Evolutionary conservation across 2,113 vertebrate genomes (phyloP), one percentile per base, ranked within the genome.

Genomic region (Aegotheles bennettii): DNA sequence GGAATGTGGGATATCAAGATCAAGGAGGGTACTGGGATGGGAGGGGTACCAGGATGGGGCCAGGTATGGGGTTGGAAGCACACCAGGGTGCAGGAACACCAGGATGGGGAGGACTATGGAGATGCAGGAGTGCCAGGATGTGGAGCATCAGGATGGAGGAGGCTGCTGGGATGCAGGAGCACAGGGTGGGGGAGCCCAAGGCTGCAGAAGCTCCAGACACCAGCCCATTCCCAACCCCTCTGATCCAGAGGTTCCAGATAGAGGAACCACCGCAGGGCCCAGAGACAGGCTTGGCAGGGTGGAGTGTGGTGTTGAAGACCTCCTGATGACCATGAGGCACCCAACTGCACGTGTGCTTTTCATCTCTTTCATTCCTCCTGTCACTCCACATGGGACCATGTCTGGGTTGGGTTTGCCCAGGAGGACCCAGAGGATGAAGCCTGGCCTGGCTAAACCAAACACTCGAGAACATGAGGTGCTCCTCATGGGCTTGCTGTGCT

Each of bases 341-440:
- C 26, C 13, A 20, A 0, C 9, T 9, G 33, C n/a, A 3, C 2
- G 17, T 59, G 10, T 2, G 4, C 3, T 1, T 13, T 56, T 8
- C 67, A 33, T 29, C 8, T 15, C 16, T 28, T 48, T 40, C 47
- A 2, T 13, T 14, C 17, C 6, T 40, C 47, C 53, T 51, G 28
- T 13, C 1, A 3, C 36, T 61, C 33, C 25, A 14, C 17, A 6
- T 19, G 6, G n/a, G n/a, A n/a, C 25, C 13, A 2, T 43, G 24
- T 25, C n/a, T 20, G 29, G 18, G 14, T 26, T 64, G 54, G 36
- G 23, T 48, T 88, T 47, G 19, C 28, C 14, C 26, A 54, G 50
- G 28, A 59, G 38, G 61, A 17, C 26, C 38, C 6, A 3, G 26
- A 75, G 43, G 31, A 31, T 26, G 26, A 59, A 75, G 43, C 11